Conservation (phyloP, 2,797 vertebrate species). For the Intellagama lesueurii region DNA sequence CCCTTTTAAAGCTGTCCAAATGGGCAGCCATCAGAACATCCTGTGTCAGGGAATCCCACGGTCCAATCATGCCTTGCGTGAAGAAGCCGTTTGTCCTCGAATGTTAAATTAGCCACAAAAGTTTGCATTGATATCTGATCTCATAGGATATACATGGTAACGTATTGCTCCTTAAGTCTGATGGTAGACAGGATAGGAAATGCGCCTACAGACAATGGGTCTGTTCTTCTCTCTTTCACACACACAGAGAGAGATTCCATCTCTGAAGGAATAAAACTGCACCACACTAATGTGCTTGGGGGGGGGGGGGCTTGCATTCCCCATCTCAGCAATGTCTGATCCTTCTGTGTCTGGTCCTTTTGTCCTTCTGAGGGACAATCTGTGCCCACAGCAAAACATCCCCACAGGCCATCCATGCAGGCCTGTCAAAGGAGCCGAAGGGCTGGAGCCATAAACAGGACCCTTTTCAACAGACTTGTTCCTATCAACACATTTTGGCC, state of each 20-base stretch:
- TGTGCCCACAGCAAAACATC: neutral
- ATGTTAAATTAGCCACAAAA: no score
- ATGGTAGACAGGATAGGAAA: neutral
- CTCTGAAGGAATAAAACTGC: no score
- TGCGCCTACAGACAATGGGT: neutral
- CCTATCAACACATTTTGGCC: neutral
- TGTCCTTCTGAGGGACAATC: slow-evolving; percentile 6
- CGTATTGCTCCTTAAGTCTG: neutral
- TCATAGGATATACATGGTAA: neutral
- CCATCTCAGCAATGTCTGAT: neutral
- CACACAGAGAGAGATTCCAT: no score
- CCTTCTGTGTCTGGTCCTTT: neutral
- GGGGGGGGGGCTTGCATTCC: neutral
- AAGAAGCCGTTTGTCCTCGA: no score
- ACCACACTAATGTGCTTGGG: no score
- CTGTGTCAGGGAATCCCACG: no score
- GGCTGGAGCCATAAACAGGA: neutral
- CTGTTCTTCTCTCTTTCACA: neutral
- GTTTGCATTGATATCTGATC: neutral
- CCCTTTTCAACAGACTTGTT: neutral
- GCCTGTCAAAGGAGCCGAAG: neutral
- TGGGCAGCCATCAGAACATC: no score
- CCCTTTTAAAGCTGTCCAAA: no score
- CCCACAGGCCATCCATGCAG: neutral
- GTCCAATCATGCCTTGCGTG: no score